phyloP scores from a whole-genome alignment of 1,140 invertebrate genomes.

The Drosophila mauritiana region DNA sequence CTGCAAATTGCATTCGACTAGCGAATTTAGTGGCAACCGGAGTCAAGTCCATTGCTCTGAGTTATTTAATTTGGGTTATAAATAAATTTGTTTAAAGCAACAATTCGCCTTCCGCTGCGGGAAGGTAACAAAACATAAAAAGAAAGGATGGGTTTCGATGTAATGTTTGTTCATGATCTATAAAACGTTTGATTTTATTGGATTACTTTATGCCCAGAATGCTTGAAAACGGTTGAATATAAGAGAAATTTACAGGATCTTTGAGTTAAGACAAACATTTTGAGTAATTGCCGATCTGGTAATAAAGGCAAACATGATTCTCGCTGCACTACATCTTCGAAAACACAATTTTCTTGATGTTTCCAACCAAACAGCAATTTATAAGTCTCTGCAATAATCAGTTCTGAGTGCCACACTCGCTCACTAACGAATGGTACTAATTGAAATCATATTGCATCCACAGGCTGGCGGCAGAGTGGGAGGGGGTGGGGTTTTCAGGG shows the following conservation, averaged over 20 bases:
- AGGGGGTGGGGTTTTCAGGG: not conserved
- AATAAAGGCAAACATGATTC: not conserved
- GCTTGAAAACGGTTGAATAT: not conserved
- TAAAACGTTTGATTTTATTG: not conserved
- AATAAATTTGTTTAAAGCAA: slow-evolving; percentile 80
- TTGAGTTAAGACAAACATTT: not conserved
- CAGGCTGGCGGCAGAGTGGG: not conserved
- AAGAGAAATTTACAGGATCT: no score
- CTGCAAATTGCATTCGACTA: slow-evolving; percentile 68
- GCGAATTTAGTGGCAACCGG: slow-evolving; percentile 63
- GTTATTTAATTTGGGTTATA: slow-evolving; percentile 82
- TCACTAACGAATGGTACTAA: slow-evolving; percentile 50
- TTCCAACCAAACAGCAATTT: slow-evolving; percentile 1
- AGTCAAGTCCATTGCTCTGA: slow-evolving; percentile 54
- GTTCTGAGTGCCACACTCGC: slow-evolving; percentile 11
- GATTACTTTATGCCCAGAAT: not conserved
- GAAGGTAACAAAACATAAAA: not conserved
- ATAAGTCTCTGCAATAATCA: slow-evolving; percentile 11
- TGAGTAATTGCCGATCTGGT: not conserved
- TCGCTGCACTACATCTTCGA: not conserved
- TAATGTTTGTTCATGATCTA: slow-evolving; percentile 7
- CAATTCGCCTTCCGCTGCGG: slow-evolving; percentile 54
- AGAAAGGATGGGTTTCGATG: not conserved
- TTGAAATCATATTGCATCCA: slow-evolving; percentile 60
- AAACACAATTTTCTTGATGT: not conserved